Percentiles rank a stretch among this genome's conserved stretches.
Conservation (phyloP, 2,113 vertebrate genomes). For the Casuarius casuarius region DNA sequence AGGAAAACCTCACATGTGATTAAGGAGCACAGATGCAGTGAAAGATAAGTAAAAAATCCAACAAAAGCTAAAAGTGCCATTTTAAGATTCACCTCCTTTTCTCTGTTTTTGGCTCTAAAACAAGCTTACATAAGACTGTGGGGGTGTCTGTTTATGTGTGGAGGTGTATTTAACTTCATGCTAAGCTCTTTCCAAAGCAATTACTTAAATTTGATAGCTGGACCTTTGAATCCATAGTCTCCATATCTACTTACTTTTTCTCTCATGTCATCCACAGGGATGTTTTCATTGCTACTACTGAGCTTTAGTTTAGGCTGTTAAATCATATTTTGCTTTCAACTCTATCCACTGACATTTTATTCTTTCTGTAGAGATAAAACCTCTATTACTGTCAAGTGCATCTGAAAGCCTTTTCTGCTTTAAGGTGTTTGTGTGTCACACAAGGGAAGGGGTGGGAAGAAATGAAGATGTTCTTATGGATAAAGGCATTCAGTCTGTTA, state of each 20-base stretch:
- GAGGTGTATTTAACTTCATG: slow-evolving; percentile 20
- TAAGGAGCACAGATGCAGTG: neutral
- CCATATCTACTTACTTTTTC: neutral
- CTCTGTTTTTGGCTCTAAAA: neutral
- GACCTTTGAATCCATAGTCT: slow-evolving; percentile 4
- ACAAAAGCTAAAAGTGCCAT: neutral
- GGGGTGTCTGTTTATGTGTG: slow-evolving; percentile 34
- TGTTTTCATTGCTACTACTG: neutral
- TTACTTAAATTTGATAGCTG: slow-evolving; percentile 29
- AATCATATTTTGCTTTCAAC: slow-evolving; percentile 2
- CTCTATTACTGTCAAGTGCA: neutral
- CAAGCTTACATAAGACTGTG: slow-evolving; percentile 16
- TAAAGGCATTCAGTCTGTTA: neutral
- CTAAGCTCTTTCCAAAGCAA: neutral
- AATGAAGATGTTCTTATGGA: neutral
- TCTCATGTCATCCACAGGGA: neutral
- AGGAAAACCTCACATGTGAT: neutral
- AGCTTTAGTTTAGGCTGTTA: neutral
- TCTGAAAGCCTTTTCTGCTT: slow-evolving; percentile 31
- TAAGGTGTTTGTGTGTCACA: slow-evolving; percentile 1
- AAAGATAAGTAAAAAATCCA: neutral
- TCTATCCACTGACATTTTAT: slow-evolving; percentile 5
- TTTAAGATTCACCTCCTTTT: neutral
- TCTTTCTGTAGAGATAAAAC: slow-evolving; percentile 15
- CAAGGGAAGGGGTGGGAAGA: neutral